A percentile compares a stretch with the other conserved stretches of the same genome.
phyloP scores from a whole-genome alignment of 2,113 vertebrate species.

The Oncorhynchus masou region DNA sequence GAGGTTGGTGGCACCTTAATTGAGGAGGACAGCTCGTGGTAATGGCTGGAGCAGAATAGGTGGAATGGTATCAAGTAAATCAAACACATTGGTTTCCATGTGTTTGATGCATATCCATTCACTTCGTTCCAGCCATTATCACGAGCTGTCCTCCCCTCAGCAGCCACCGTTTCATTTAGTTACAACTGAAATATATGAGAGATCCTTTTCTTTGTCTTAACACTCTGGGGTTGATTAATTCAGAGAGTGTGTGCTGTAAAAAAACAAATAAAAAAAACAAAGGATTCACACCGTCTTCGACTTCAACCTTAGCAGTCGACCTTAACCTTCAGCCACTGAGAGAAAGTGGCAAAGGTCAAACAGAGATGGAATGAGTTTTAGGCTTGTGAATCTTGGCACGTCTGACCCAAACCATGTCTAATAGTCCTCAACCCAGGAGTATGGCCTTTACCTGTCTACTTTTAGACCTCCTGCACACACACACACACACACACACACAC shows the following conservation, averaged over 20 bases:
- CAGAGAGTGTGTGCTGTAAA: too few species aligned
- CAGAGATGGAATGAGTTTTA: conserved; percentile 21
- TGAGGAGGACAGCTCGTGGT: too few species aligned
- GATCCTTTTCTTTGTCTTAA: neutral
- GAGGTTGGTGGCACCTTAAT: too few species aligned
- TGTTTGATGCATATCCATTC: too few species aligned
- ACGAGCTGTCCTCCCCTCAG: too few species aligned
- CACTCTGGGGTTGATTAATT: neutral
- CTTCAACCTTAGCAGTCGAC: conserved; percentile 30
- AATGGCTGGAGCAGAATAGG: too few species aligned
- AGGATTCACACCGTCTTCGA: neutral
- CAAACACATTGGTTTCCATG: too few species aligned
- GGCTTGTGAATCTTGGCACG: conserved; percentile 51
- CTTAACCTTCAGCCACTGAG: conserved; percentile 37
- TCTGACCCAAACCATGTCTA: conserved; percentile 33
- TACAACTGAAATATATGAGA: neutral
- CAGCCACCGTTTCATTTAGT: too few species aligned
- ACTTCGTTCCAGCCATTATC: too few species aligned
- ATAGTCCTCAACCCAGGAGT: conserved; percentile 19
- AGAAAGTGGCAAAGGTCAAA: conserved; percentile 49
- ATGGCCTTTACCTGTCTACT: conserved; percentile 53
- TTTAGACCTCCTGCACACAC: neutral
- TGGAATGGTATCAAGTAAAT: too few species aligned
- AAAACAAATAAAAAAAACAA: neutral
- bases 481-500: conserved; percentile 46